Percentiles rank a stretch among this genome's conserved stretches.
These are phyloP conservation scores for Atlantisia rogersi DNA, from an alignment of 2,113 vertebrate species.

Conservation along the genomic window DNA sequence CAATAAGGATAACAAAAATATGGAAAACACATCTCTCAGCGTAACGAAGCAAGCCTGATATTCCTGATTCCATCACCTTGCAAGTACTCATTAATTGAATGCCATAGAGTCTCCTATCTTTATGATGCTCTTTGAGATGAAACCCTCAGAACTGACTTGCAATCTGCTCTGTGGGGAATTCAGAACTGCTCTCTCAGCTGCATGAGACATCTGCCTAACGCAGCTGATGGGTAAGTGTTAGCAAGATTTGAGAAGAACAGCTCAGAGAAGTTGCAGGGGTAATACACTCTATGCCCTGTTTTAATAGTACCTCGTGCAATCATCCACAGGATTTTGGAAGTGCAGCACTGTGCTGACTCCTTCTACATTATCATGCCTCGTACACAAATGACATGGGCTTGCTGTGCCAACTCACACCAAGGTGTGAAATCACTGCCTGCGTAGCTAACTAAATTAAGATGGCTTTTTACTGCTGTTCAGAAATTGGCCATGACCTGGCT, in stretches of 20 bases:
- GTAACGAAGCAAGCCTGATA: background rate
- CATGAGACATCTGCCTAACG: background rate
- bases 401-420: background rate
- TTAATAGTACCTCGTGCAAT: background rate
- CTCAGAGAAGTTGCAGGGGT: background rate
- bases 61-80: background rate
- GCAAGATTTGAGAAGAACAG: background rate
- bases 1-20: background rate
- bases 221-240: background rate
- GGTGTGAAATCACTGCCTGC: background rate
- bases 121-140: background rate
- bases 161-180: background rate
- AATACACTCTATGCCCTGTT: background rate
- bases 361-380: background rate
- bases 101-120: background rate
- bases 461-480: background rate
- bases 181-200: constrained; percentile 19
- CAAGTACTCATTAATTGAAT: background rate
- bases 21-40: background rate
- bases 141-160: background rate
- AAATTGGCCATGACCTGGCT: background rate
- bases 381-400: background rate
- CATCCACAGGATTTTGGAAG: background rate
- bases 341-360: background rate
- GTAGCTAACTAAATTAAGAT: background rate